A percentile compares a stretch with the other conserved stretches of the same genome.
phyloP scores from a whole-genome alignment of 1,140 invertebrate species.

The Formica selysi region DNA sequence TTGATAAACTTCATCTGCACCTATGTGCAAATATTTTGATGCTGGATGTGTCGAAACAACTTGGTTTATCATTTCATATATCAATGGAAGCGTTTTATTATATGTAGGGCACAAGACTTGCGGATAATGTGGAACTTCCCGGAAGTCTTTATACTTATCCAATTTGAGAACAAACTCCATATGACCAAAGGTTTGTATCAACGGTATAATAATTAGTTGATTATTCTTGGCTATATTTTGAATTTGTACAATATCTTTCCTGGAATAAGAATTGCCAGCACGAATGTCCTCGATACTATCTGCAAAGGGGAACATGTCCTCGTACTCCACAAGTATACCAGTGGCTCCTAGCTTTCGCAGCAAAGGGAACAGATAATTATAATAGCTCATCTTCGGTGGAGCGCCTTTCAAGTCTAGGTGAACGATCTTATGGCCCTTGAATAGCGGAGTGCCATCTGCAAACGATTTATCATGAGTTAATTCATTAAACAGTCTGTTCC shows the following conservation, averaged over 20 bases:
- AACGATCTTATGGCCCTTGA: slow-evolving; percentile 87
- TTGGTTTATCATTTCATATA: slow-evolving; percentile 94
- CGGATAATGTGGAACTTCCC: slow-evolving; percentile 92
- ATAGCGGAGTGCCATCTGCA: slow-evolving; percentile 68
- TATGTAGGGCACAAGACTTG: slow-evolving; percentile 94
- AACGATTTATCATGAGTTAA: slow-evolving; percentile 59
- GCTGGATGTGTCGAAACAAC: slow-evolving; percentile 88
- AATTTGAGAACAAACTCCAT: slow-evolving; percentile 96
- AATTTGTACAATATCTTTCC: slow-evolving; percentile 89
- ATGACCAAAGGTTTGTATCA: slow-evolving; percentile 98
- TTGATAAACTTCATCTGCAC: slow-evolving; percentile 94
- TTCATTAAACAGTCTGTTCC: slow-evolving; percentile 54
- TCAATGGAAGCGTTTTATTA: slow-evolving; percentile 90
- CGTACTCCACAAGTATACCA: slow-evolving; percentile 97
- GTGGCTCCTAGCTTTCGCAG: slow-evolving; percentile 93
- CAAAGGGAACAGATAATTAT: slow-evolving; percentile 91
- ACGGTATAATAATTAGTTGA: slow-evolving; percentile 94
- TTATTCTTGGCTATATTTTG: slow-evolving; percentile 89
- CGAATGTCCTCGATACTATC: slow-evolving; percentile 89
- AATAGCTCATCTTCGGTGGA: slow-evolving; percentile 91
- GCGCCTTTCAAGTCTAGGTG: slow-evolving; percentile 97
- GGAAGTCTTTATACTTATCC: slow-evolving; percentile 90
- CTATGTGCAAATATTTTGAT: slow-evolving; percentile 91
- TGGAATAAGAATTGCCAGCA: slow-evolving; percentile 93
- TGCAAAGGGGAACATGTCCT: slow-evolving; percentile 98